Evolutionary conservation across 2,888 invertebrate genomes (phyloP).

Genomic region (Prostheceraeus crozeri): DNA sequence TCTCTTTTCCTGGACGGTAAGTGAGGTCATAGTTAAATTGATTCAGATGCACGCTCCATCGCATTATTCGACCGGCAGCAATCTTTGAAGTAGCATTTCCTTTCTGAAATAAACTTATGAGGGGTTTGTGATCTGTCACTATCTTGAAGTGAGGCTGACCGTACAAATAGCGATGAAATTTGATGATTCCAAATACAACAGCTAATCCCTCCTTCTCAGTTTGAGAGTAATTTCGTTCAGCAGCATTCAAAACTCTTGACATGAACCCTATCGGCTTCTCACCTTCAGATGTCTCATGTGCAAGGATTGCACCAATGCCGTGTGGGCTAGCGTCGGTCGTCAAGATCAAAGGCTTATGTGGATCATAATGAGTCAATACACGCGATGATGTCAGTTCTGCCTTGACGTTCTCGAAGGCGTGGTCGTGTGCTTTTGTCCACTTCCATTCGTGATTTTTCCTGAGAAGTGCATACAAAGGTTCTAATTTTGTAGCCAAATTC

Average conservation of each 20-base stretch:
- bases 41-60: slow-evolving; percentile 7
- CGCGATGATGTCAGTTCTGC: neutral
- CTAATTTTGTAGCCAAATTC: slow-evolving; percentile 6
- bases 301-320: slow-evolving; percentile 15
- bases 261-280: slow-evolving; percentile 6
- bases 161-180: slow-evolving; percentile 15
- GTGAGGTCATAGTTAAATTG: neutral
- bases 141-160: neutral
- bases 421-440: slow-evolving; percentile 1
- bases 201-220: slow-evolving; percentile 16
- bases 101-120: slow-evolving; percentile 25
- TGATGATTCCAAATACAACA: slow-evolving; percentile 14
- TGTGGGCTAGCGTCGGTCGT: slow-evolving; percentile 21
- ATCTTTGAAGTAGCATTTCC: slow-evolving; percentile 26
- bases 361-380: slow-evolving; percentile 21
- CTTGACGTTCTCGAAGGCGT: slow-evolving; percentile 24
- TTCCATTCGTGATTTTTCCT: neutral
- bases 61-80: slow-evolving; percentile 7
- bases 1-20: slow-evolving; percentile 4
- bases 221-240: slow-evolving; percentile 6
- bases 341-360: slow-evolving; percentile 11
- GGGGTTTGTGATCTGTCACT: slow-evolving; percentile 20
- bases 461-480: slow-evolving; percentile 19
- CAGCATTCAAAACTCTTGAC: slow-evolving; percentile 15
- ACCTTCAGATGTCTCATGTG: slow-evolving; percentile 13